Evolutionary conservation across 2,113 vertebrate genomes (phyloP), one percentile per base, ranked within the genome.

Genomic region (Oreochromis niloticus): DNA sequence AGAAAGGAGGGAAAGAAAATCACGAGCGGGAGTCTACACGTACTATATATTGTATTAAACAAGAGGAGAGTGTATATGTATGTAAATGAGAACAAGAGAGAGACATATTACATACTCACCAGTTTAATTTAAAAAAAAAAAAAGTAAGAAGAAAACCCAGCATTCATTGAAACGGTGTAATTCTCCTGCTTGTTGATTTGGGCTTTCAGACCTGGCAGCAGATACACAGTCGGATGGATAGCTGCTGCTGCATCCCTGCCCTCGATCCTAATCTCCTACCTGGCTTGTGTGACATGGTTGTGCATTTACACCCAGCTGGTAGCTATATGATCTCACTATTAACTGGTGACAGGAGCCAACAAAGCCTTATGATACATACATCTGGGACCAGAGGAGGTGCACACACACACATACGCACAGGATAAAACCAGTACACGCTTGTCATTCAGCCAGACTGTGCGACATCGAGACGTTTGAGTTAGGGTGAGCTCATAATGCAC

Each of bases 291-390:
- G 94, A 94, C 93, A 90, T 36, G 83, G 83, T 68, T 85, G 90
- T 75, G 83, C 86, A 87, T 95, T 94, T 93, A 92, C 92, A 94
- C 92, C 79, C 81, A n/a, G 88, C 91, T 84, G 85, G 90, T 81
- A 82, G 90, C 89, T 48, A 54, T 90, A 94, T 94, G 89, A 93
- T 94, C 85, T 86, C 79, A 34, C 92, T 87, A 94, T 95, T 95
- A 94, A 66, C 86, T 54, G 73, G 10, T 56, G 90, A 94, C 93
- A 90, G 88, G 88, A 83, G 90, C 89, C 24, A 73, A 90, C 90
- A 85, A 90, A 93, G 88, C 90, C 83, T 88, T 39, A 66, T 88
- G 92, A 92, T 83, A 56, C 80, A 85, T 36, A 73, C 54, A n/a
- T n/a, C 39, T 4, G 4, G 80, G 10, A 57, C 71, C 50, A 2